Percentiles rank a stretch among this genome's conserved stretches.
Conservation (phyloP, 2,113 vertebrate genomes). For the Nothocercus nigrocapillus region DNA sequence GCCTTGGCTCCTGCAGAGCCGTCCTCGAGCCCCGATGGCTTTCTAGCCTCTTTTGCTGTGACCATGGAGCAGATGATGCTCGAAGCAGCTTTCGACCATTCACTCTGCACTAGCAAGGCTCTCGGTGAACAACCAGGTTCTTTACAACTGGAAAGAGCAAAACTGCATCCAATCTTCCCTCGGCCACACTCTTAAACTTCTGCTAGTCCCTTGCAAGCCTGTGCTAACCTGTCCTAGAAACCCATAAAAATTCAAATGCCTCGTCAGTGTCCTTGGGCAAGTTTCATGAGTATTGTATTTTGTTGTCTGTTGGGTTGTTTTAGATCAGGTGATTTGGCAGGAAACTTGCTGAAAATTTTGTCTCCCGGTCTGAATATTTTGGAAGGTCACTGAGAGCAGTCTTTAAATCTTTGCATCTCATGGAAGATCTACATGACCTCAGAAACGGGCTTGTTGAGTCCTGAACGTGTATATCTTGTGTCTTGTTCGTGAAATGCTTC, state of each 20-base stretch:
- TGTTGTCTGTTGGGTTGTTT: conserved; percentile 63
- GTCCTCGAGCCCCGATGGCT: conserved; percentile 49
- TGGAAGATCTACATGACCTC: conserved; percentile 76
- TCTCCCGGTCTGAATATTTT: conserved; percentile 77
- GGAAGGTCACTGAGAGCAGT: conserved; percentile 74
- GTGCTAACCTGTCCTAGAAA: conserved; percentile 71
- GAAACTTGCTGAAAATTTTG: conserved; percentile 76
- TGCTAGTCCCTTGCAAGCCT: conserved; percentile 72
- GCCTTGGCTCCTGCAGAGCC: conserved; percentile 31
- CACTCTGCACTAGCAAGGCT: conserved; percentile 30
- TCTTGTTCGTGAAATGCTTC: conserved; percentile 84
- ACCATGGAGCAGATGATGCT: conserved; percentile 56
- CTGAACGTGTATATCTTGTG: conserved; percentile 73
- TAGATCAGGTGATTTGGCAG: conserved; percentile 71
- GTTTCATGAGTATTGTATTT: conserved; percentile 53
- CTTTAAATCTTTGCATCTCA: conserved; percentile 81
- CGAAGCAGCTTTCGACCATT: conserved; percentile 67
- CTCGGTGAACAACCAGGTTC: conserved; percentile 43
- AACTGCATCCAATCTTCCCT: conserved; percentile 61
- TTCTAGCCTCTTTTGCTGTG: conserved; percentile 58
- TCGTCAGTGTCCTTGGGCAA: conserved; percentile 60
- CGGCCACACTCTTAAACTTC: conserved; percentile 60
- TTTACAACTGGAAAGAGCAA: conserved; percentile 60
- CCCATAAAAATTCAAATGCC: conserved; percentile 26
- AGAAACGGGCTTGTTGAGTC: conserved; percentile 73